These are phyloP conservation scores for Gallinago paraguaiae DNA, from an alignment of 2,113 vertebrate genomes.

Conservation along the genomic window DNA sequence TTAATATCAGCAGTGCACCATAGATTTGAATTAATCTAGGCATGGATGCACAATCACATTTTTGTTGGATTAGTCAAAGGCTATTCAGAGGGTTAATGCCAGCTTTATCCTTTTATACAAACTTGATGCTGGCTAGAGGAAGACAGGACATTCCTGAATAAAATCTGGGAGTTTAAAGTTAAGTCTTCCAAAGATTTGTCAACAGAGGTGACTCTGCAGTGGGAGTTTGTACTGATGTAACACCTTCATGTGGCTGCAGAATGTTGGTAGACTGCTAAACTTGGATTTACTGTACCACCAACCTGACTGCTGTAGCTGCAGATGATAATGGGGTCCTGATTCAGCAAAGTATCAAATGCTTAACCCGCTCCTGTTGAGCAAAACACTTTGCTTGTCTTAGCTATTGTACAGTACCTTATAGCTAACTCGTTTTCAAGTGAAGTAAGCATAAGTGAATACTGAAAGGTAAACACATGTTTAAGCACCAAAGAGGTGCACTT, in stretches of 20 bases:
- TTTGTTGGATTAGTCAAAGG: background rate
- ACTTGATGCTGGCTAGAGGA: background rate
- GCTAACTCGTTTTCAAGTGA: background rate
- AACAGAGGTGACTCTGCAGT: background rate
- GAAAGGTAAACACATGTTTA: constrained; percentile 1
- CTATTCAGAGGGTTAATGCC: background rate
- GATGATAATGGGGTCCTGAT: background rate
- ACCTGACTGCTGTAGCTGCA: background rate
- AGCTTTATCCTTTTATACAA: constrained; percentile 6
- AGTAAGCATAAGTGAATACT: background rate
- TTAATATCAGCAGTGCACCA: background rate
- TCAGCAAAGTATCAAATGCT: background rate
- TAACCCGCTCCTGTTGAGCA: background rate
- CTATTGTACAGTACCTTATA: background rate
- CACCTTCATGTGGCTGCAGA: background rate
- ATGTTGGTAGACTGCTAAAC: background rate
- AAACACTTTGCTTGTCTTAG: background rate
- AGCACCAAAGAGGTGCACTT: background rate
- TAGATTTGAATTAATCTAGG: background rate
- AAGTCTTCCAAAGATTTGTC: background rate
- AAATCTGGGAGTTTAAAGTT: background rate
- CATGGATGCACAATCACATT: background rate
- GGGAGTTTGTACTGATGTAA: background rate
- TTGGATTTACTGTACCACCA: background rate
- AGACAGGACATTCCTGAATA: background rate